These are phyloP conservation scores for Drosophila grimshawi DNA, from an alignment of 1,140 invertebrate genomes.

Conservation along the genomic window DNA sequence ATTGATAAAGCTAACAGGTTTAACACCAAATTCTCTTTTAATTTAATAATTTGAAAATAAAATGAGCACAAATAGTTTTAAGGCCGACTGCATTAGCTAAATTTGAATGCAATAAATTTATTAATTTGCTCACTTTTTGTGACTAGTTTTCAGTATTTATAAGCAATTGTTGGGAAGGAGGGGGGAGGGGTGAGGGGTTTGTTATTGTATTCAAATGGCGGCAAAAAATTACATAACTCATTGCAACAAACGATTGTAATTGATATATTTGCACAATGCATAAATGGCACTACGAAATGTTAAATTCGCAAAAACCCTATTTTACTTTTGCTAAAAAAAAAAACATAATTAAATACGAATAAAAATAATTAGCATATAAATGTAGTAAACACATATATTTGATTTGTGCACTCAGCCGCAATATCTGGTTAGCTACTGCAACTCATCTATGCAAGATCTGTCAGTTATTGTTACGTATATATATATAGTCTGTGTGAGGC, in stretches of 20 bases:
- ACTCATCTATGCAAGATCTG: conserved; percentile 12
- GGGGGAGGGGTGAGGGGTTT: too few relatives aligned
- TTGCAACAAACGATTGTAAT: conserved; percentile 3
- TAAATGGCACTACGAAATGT: neutral
- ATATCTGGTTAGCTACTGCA: conserved; percentile 25
- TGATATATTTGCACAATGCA: conserved; percentile 2
- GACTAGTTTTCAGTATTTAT: too few relatives aligned
- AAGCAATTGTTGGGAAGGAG: too few relatives aligned
- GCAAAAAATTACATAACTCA: too few relatives aligned
- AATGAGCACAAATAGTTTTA: neutral
- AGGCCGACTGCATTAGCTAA: neutral
- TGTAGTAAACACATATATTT: conserved; percentile 64
- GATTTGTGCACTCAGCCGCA: conserved; percentile 59
- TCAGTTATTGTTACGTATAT: conserved; percentile 33
- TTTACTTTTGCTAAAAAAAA: conserved; percentile 28
- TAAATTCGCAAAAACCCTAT: neutral
- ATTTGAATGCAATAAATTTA: too few relatives aligned
- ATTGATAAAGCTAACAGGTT: neutral
- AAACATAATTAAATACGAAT: conserved; percentile 77
- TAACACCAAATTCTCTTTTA: neutral
- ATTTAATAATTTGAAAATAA: neutral
- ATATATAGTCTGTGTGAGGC: conserved; percentile 36
- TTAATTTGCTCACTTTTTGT: too few relatives aligned
- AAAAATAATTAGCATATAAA: conserved; percentile 73
- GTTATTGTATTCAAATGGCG: too few relatives aligned